These are phyloP conservation scores for Nothocercus julius DNA, from an alignment of 2,113 vertebrate genomes.

Conservation along the genomic window DNA sequence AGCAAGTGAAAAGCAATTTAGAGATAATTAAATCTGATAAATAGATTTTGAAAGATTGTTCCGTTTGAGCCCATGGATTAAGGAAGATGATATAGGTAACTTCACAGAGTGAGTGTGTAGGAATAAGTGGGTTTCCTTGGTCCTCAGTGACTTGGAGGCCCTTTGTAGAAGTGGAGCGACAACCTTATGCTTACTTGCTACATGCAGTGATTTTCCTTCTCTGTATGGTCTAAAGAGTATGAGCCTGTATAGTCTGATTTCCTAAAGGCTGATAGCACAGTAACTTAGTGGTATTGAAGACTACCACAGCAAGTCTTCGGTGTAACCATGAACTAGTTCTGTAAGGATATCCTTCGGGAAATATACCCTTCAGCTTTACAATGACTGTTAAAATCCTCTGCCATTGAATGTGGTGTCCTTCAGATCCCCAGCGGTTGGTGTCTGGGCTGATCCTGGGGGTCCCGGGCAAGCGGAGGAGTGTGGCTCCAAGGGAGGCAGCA, in stretches of 20 bases:
- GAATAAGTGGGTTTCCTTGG: neutral
- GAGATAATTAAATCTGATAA: conserved; percentile 44
- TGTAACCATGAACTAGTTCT: neutral
- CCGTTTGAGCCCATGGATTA: neutral
- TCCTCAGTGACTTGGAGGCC: neutral
- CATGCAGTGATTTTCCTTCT: neutral
- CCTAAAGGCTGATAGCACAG: neutral
- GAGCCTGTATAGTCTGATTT: neutral
- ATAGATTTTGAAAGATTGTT: conserved; percentile 31
- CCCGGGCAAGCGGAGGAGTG: neutral
- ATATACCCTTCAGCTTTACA: fast-evolving
- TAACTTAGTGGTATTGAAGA: neutral
- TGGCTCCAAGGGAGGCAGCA: neutral
- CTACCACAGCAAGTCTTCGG: neutral
- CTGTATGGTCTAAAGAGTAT: neutral
- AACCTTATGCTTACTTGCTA: neutral
- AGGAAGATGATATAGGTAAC: neutral
- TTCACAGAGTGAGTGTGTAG: neutral
- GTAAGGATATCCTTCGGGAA: neutral
- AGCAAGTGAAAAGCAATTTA: conserved; percentile 45
- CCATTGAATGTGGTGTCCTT: neutral
- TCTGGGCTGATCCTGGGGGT: neutral
- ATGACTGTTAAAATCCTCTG: neutral
- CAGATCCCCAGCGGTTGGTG: neutral
- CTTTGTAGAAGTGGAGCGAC: neutral